These are phyloP conservation scores for Rugalucina vietnamica DNA, from an alignment of 2,888 invertebrate species.

Conservation along the genomic window DNA sequence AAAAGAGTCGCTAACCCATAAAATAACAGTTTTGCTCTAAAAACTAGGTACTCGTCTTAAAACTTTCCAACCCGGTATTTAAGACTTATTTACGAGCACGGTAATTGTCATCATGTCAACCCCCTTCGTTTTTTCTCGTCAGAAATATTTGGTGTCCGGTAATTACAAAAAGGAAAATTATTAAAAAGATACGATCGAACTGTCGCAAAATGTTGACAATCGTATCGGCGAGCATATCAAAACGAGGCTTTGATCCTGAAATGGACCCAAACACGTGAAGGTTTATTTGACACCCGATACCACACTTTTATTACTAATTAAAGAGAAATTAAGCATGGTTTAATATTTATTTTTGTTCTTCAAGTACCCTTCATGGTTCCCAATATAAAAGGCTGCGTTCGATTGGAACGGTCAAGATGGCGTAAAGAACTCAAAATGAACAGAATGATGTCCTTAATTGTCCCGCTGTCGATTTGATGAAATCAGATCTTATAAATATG, in stretches of 20 bases:
- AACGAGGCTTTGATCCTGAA: conserved; percentile 1
- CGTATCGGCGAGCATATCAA: not conserved
- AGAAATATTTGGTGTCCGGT: not conserved
- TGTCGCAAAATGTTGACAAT: conserved; percentile 10
- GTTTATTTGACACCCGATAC: not conserved
- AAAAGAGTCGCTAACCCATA: not conserved
- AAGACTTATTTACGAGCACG: not conserved
- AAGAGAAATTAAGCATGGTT: conserved; percentile 7
- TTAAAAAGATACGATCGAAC: conserved; percentile 4
- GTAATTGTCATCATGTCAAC: conserved; percentile 1
- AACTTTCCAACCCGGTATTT: not conserved
- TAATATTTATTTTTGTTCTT: conserved; percentile 4
- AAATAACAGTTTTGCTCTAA: not conserved
- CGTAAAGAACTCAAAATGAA: not conserved
- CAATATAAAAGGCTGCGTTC: not conserved
- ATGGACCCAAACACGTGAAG: not conserved
- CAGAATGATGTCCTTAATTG: not conserved
- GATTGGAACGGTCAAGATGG: not conserved
- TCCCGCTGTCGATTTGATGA: not conserved
- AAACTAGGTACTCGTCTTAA: not conserved
- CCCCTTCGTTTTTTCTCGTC: not conserved
- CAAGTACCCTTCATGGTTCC: not conserved
- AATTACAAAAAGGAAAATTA: conserved; percentile 3
- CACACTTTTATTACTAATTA: conserved; percentile 6
- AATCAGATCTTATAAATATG: not conserved